Base-by-base conservation (phyloP, 1,140 invertebrate species). In the Drosophila pseudoananassae region DNA sequence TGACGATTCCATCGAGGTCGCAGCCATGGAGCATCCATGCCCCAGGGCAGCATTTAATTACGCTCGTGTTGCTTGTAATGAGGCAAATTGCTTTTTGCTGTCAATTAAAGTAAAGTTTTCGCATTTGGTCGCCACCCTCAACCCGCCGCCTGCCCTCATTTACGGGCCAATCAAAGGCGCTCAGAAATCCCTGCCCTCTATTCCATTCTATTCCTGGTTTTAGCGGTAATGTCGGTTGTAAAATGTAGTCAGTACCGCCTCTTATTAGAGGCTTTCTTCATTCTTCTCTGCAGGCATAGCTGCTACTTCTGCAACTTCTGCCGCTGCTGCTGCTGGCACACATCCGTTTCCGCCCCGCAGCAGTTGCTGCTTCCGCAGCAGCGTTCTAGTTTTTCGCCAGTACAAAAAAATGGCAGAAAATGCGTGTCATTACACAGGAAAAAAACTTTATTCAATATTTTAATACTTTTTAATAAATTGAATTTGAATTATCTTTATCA, bases 81-180 rank as follows among this genome's bases (percentile, higher is more conserved):
- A 87, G 82, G 74, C 82, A 85, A 85, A 85, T 85, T 85, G 82
- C 82, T 85, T 85, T 85, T 87, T 87, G 82, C 82, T 85, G 82
- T 85, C 82, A 85, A 87, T 87, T 85, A 85, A 82, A 85, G 64
- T 82, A 87, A 85, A 87, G 78, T 85, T 85, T 87, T 85, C 76
- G 66, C 81, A 76, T 66, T 77, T 60, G 56, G 76, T 60, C 47
- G 50, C 58, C 74, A 29, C 20, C 54, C 10, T 15, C 27, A 14
- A 70, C 43, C 66, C 60, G 27, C 20, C 54, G 15, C 20, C 27
- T 20, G 70, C 38, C 68, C 56, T 7, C 70, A 63, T 68, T 66
- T 71, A 71, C 10, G 58, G 46, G 82, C 82, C 82, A 85, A 85
- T 85, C 82, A 82, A 87, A 81, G 68, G 69, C 52, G 59, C 43